phyloP scores from a whole-genome alignment of 2,888 invertebrate species.

The Alcis repandata region DNA sequence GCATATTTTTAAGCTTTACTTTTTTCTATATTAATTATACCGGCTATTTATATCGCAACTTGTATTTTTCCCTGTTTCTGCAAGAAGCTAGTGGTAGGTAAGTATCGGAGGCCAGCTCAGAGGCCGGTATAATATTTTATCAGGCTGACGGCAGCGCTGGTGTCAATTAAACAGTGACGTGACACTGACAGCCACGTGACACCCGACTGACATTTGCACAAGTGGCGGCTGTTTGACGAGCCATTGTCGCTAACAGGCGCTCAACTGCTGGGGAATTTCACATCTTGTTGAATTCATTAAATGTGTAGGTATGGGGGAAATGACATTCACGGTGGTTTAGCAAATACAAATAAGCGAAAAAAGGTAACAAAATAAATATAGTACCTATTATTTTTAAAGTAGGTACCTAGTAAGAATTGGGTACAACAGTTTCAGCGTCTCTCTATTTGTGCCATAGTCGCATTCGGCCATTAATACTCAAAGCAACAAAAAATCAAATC shows the following conservation, averaged over 20 bases:
- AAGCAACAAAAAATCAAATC: too few species aligned
- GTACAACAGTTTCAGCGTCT: too few species aligned
- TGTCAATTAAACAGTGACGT: constrained; percentile 32
- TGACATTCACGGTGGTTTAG: constrained; percentile 15
- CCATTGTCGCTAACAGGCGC: constrained; percentile 6
- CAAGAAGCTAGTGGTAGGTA: background rate
- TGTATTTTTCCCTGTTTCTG: background rate
- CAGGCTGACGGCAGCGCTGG: background rate
- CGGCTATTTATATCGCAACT: background rate
- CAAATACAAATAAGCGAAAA: background rate
- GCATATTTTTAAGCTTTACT: too few species aligned
- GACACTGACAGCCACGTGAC: constrained; percentile 51
- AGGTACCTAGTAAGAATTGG: background rate
- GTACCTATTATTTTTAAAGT: too few species aligned
- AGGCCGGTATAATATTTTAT: constrained; percentile 6
- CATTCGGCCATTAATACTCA: too few species aligned
- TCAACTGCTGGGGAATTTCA: constrained; percentile 26
- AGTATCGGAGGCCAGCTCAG: too few species aligned
- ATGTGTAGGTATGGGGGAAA: background rate
- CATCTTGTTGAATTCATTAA: constrained; percentile 21
- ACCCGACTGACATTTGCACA: constrained; percentile 68
- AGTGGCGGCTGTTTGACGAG: constrained; percentile 48
- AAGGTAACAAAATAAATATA: background rate
- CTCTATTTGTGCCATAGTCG: too few species aligned
- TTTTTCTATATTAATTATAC: too few species aligned